Evolutionary conservation across 2,888 invertebrate genomes (phyloP).

Genomic region (Pheosia tremula): DNA sequence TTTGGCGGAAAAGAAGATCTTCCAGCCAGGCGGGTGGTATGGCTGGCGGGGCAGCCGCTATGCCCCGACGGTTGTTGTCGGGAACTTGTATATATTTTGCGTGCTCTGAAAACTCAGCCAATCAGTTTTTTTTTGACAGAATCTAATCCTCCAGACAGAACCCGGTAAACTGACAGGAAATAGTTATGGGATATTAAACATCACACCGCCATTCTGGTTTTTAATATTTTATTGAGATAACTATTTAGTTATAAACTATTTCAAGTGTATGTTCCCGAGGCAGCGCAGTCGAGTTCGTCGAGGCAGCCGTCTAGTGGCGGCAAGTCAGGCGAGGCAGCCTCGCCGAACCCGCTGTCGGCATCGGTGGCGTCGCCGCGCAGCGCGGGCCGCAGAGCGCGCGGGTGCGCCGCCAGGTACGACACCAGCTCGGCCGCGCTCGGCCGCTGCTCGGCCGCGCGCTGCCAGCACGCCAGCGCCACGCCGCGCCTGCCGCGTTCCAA

Average conservation of each 20-base stretch:
- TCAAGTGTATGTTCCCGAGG: neutral
- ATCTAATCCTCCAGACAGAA: too few relatives aligned
- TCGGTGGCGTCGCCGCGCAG: constrained; percentile 36
- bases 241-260: neutral
- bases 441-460: constrained; percentile 85
- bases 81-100: too few relatives aligned
- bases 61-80: too few relatives aligned
- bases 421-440: constrained; percentile 90
- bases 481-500: constrained; percentile 53
- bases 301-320: constrained; percentile 16
- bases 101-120: too few relatives aligned
- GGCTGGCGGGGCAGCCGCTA: too few relatives aligned
- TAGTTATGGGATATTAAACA: too few relatives aligned
- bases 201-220: too few relatives aligned
- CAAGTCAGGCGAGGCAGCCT: constrained; percentile 33
- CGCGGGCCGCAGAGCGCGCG: constrained; percentile 70
- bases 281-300: neutral
- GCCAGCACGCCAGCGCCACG: constrained; percentile 92
- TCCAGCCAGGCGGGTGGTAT: too few relatives aligned
- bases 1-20: too few relatives aligned
- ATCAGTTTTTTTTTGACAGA: too few relatives aligned
- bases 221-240: too few relatives aligned
- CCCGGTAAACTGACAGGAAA: too few relatives aligned
- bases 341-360: constrained; percentile 42
- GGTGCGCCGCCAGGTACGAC: constrained; percentile 89